A percentile compares a stretch with the other conserved stretches of the same genome.
These are phyloP conservation scores for Xylophagus ater DNA, from an alignment of 2,888 invertebrate genomes.

Conservation along the genomic window DNA sequence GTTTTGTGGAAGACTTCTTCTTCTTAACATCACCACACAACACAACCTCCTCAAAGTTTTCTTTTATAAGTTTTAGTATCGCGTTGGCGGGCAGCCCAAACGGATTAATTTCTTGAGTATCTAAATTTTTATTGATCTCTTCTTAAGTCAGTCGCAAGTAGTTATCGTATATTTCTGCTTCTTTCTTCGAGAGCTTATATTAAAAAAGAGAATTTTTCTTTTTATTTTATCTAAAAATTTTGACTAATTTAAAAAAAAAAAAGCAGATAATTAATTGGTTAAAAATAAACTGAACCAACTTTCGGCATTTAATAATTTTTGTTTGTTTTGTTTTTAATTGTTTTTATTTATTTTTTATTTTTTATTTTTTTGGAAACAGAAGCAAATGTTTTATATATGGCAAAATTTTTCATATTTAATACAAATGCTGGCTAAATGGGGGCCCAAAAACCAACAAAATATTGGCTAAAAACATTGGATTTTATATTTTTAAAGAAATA, in stretches of 20 bases:
- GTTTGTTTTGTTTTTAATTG: not conserved
- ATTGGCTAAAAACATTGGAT: too few species aligned
- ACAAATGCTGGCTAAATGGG: constrained; percentile 1
- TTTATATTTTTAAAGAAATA: not conserved
- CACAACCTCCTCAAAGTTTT: too few species aligned
- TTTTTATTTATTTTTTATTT: not conserved
- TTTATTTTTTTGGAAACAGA: not conserved
- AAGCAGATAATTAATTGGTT: too few species aligned
- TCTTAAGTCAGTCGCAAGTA: constrained; percentile 9
- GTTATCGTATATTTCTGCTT: constrained; percentile 8
- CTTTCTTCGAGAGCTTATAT: constrained; percentile 2
- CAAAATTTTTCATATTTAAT: not conserved
- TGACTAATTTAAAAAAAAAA: too few species aligned
- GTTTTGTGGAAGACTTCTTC: too few species aligned
- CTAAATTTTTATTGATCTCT: too few species aligned
- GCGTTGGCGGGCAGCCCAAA: constrained; percentile 20
- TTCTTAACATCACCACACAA: too few species aligned
- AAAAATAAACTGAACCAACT: too few species aligned
- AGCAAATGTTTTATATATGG: not conserved
- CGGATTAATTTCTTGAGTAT: too few species aligned
- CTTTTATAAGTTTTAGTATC: constrained; percentile 17
- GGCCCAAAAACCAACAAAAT: not conserved
- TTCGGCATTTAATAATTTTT: too few species aligned
- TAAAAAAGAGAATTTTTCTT: not conserved
- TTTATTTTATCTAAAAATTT: not conserved